A percentile compares a stretch with the other conserved stretches of the same genome.
Conservation (phyloP, 2,888 invertebrate genomes). For the Cerastis leucographa region DNA sequence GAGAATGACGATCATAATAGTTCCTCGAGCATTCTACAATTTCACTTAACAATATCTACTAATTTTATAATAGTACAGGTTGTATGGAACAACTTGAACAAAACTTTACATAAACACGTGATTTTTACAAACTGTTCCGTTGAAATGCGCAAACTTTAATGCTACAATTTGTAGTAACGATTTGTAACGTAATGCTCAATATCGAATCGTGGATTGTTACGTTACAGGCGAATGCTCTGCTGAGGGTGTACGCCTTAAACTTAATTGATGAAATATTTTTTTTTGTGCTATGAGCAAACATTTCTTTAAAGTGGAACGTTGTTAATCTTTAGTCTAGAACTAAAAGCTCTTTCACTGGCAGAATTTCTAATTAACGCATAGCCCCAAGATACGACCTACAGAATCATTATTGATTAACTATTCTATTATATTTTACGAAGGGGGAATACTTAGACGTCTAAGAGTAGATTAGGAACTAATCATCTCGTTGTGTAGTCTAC, state of each 20-base stretch:
- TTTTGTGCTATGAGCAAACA: not conserved
- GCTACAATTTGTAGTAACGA: not conserved
- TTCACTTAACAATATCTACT: not conserved
- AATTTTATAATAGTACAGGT: no score
- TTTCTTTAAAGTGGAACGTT: not conserved
- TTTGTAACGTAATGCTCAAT: not conserved
- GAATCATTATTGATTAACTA: conserved; percentile 1
- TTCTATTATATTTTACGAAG: not conserved
- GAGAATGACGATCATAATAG: not conserved
- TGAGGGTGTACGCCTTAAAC: not conserved
- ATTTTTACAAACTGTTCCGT: not conserved
- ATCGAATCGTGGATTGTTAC: not conserved
- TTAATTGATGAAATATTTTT: not conserved
- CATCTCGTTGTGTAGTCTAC: conserved; percentile 36
- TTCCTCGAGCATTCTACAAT: not conserved
- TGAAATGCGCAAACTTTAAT: not conserved
- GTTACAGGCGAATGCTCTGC: not conserved
- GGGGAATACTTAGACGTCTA: not conserved
- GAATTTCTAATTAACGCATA: not conserved
- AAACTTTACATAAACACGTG: no score
- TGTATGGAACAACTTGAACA: no score
- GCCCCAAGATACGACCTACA: not conserved
- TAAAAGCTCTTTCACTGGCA: conserved; percentile 5
- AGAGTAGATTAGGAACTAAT: conserved; percentile 17
- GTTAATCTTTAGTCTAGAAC: no score